A percentile compares a stretch with the other conserved stretches of the same genome.
These are phyloP conservation scores for Brevipalpus yothersi DNA, from an alignment of 1,140 invertebrate species.

Conservation along the genomic window DNA sequence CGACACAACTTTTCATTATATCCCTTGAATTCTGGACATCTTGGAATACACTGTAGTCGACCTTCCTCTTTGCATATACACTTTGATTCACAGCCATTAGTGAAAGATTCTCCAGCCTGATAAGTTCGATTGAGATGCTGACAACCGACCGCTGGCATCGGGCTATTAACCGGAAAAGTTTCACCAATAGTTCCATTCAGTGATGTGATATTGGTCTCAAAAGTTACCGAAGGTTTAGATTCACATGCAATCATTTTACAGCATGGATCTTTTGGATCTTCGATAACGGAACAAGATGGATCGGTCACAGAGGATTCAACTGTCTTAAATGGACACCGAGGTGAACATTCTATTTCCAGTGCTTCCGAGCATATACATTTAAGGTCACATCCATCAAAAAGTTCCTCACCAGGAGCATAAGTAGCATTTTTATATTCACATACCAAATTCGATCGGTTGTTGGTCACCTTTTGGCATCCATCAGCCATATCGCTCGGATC, in stretches of 20 bases:
- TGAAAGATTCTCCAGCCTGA: conserved; percentile 14
- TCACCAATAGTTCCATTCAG: not conserved
- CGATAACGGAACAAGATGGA: conserved; percentile 10
- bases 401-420: conserved; percentile 37
- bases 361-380: conserved; percentile 47
- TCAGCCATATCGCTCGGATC: conserved; percentile 18
- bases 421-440: conserved; percentile 47
- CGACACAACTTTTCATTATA: conserved; percentile 9
- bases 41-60: conserved; percentile 14
- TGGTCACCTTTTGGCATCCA: conserved; percentile 15
- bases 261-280: conserved; percentile 39
- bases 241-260: conserved; percentile 56
- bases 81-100: conserved; percentile 17
- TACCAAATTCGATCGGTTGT: not conserved
- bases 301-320: not conserved
- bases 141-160: conserved; percentile 14
- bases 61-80: conserved; percentile 16
- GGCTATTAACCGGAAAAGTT: not conserved
- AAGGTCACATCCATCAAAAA: conserved; percentile 48
- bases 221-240: conserved; percentile 24
- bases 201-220: not conserved
- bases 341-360: conserved; percentile 41
- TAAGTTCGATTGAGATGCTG: conserved; percentile 15
- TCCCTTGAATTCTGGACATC: conserved; percentile 10
- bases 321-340: conserved; percentile 24